phyloP scores from a whole-genome alignment of 2,888 invertebrate genomes.

The Hypsopygia costalis region DNA sequence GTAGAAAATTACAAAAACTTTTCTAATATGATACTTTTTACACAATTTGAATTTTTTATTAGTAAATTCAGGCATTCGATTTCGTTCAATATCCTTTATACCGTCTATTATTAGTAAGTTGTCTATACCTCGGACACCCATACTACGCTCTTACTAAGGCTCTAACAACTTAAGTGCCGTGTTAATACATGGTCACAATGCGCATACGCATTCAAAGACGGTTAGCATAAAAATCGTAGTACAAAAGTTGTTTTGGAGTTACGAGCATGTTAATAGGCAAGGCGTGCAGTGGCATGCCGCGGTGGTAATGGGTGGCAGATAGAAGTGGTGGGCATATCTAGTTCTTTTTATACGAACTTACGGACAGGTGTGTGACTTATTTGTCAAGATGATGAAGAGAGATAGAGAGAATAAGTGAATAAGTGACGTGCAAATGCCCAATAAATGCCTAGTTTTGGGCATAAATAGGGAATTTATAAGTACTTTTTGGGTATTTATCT shows the following conservation, averaged over 20 bases:
- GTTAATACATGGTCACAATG: slow-evolving; percentile 53
- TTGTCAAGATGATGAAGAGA: too few species aligned
- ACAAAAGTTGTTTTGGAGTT: slow-evolving; percentile 52
- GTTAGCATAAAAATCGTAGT: slow-evolving; percentile 45
- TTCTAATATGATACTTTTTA: too few species aligned
- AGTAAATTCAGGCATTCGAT: too few species aligned
- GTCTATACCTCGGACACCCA: slow-evolving; percentile 37
- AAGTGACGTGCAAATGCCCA: too few species aligned
- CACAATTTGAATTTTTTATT: too few species aligned
- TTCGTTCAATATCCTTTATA: background rate
- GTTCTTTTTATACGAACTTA: background rate
- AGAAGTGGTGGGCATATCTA: background rate
- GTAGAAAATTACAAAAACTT: too few species aligned
- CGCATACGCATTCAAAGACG: slow-evolving; percentile 40
- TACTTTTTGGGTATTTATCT: too few species aligned
- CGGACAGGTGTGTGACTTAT: too few species aligned
- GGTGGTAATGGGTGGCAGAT: slow-evolving; percentile 26
- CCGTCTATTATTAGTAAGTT: slow-evolving; percentile 7
- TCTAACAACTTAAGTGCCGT: slow-evolving; percentile 67
- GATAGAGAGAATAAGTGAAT: too few species aligned
- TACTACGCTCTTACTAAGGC: slow-evolving; percentile 31
- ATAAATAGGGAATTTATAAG: too few species aligned
- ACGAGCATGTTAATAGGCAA: slow-evolving; percentile 53
- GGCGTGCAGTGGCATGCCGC: slow-evolving; percentile 38
- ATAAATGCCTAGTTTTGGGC: too few species aligned